phyloP scores from a whole-genome alignment of 2,888 invertebrate genomes.

The Sphaerophoria taeniata region DNA sequence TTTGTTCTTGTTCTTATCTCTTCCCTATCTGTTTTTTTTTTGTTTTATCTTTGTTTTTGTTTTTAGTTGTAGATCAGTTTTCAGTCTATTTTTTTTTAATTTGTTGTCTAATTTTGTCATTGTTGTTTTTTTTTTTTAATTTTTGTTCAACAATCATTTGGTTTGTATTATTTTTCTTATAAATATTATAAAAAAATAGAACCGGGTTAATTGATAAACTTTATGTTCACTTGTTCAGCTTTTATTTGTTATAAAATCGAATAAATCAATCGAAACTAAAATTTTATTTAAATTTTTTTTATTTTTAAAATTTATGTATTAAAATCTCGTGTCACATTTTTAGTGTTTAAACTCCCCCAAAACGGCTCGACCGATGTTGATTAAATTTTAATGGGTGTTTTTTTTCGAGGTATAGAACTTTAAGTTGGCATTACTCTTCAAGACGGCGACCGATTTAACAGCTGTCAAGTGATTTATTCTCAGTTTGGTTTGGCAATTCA shows the following conservation, averaged over 20 bases:
- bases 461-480: too few relatives aligned
- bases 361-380: too few relatives aligned
- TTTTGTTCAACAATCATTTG: not conserved
- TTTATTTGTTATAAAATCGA: slow-evolving; percentile 68
- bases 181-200: slow-evolving; percentile 37
- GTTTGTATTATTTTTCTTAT: slow-evolving; percentile 35
- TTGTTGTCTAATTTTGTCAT: slow-evolving; percentile 37
- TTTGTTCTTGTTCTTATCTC: slow-evolving; percentile 18
- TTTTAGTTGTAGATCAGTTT: slow-evolving; percentile 34
- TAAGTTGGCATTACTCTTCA: too few relatives aligned
- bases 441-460: too few relatives aligned
- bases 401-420: too few relatives aligned
- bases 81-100: slow-evolving; percentile 36
- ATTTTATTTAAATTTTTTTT: slow-evolving; percentile 43
- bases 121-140: slow-evolving; percentile 58
- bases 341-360: too few relatives aligned
- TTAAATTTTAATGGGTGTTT: too few relatives aligned
- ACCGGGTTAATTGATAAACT: slow-evolving; percentile 57
- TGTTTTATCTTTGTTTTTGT: slow-evolving; percentile 37
- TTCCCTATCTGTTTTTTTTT: slow-evolving; percentile 31
- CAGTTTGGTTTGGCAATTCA: too few relatives aligned
- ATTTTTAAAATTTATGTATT: not conserved
- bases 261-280: slow-evolving; percentile 64
- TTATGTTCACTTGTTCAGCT: slow-evolving; percentile 68
- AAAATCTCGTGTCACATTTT: not conserved